Evolutionary conservation across 2,888 invertebrate genomes (phyloP), one percentile per base, ranked within the genome.

Genomic region (Epinotia demarniana): DNA sequence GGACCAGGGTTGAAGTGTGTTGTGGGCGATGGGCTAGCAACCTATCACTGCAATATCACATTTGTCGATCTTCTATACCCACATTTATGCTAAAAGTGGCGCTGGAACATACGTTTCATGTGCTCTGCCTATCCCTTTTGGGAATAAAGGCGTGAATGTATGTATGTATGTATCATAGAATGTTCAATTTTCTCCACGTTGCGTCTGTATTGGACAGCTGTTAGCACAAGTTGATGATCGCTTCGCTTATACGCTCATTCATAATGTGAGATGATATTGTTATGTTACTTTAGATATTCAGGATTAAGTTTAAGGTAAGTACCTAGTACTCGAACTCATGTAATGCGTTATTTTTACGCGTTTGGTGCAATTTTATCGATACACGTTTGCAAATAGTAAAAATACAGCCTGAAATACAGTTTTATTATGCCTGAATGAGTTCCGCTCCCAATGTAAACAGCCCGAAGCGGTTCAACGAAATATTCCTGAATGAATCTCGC

Each of bases 141-240:
- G n/a, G n/a, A n/a, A n/a, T n/a, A n/a, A n/a, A n/a, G n/a, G n/a
- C n/a, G n/a, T n/a, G n/a, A n/a, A n/a, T n/a, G n/a, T n/a, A n/a
- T n/a, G n/a, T n/a, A n/a, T n/a, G n/a, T n/a, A n/a, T n/a, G n/a
- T 69, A 58, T 58, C 19, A 43, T 69, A 58, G 58, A 9, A 13
- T 43, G 16, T 23, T 8, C 19, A 19, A 18, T 62, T 18, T 62
- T 18, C 62, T 12, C 43, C 16, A 60, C 62, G n/a, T n/a, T 62
- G n/a, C 23, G 19, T 43, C 57, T 69, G 58, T 69, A 69, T 68
- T 55, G 57, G 68, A 68, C 43, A 58, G 57, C 19, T 58, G 67
- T 68, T 39, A 18, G 55, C 16, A 5, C 68, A 58, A 68, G 57
- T 58, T 58, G 43, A 68, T 13, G 57, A 43, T 55, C 6, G 39